Conservation (phyloP, 35 echinoderm and acorn worm species). For the Amphiura filiformis region DNA sequence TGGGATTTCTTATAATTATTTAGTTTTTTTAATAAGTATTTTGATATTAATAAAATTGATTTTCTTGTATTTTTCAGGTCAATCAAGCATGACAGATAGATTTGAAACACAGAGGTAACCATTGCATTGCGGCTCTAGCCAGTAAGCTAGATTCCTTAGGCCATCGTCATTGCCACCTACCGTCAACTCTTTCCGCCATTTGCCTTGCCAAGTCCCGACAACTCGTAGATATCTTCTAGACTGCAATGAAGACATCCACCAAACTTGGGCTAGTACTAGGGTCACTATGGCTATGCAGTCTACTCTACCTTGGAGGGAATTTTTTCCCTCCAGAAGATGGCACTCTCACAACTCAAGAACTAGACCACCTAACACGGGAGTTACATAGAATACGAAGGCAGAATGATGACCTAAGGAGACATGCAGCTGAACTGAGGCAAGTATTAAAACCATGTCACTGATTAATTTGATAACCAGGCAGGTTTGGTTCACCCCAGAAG, state of each 20-base stretch:
- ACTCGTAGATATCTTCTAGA: neutral
- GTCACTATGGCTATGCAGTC: conserved; percentile 39
- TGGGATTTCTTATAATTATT: no score
- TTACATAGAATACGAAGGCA: conserved; percentile 45
- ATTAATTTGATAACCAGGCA: no score
- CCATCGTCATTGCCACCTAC: neutral
- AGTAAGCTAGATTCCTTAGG: neutral
- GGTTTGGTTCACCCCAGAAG: no score
- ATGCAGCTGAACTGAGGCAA: conserved; percentile 49
- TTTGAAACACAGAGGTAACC: neutral
- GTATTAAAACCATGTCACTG: no score
- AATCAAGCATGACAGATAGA: neutral
- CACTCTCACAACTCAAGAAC: conserved; percentile 2
- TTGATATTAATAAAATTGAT: no score
- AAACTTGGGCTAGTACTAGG: conserved; percentile 47
- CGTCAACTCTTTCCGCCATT: neutral
- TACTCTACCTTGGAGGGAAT: conserved; percentile 35
- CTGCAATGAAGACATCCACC: conserved; percentile 42
- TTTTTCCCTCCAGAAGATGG: conserved; percentile 35
- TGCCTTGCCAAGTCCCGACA: neutral
- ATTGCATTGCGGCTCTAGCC: neutral
- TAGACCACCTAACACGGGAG: conserved; percentile 34
- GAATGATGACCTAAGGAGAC: conserved; percentile 53
- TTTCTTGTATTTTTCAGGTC: neutral
- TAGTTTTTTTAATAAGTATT: no score